Percentiles rank a stretch among this genome's conserved stretches.
phyloP scores from a whole-genome alignment of 2,113 vertebrate genomes.

The Pelobates fuscus region DNA sequence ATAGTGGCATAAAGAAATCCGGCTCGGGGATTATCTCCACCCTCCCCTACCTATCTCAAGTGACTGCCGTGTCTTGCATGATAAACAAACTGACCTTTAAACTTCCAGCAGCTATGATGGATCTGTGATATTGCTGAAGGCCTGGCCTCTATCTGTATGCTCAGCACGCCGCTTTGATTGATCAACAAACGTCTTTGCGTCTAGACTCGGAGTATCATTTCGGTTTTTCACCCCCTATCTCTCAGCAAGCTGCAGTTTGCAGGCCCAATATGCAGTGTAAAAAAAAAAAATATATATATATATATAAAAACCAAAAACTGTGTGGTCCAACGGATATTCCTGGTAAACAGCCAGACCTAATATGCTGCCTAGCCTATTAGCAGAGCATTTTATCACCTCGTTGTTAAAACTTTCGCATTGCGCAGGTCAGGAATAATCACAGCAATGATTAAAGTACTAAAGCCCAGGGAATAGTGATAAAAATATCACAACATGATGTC shows the following conservation, averaged over 20 bases:
- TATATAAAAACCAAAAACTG: too few species aligned
- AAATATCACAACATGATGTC: too few species aligned
- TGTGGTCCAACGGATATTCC: too few species aligned
- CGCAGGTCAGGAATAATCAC: too few species aligned
- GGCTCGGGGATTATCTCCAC: not conserved
- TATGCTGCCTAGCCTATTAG: too few species aligned
- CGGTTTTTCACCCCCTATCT: not conserved
- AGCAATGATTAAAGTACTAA: too few species aligned
- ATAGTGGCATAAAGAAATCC: not conserved
- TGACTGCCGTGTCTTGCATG: conserved; percentile 27
- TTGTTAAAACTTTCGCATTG: too few species aligned
- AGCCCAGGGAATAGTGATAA: too few species aligned
- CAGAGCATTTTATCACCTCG: too few species aligned
- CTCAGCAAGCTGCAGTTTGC: not conserved
- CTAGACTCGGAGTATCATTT: conserved; percentile 30
- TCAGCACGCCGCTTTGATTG: conserved; percentile 24
- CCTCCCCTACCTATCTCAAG: not conserved
- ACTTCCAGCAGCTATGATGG: conserved; percentile 33
- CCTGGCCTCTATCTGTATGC: conserved; percentile 30
- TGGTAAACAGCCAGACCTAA: too few species aligned
- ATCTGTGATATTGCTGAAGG: conserved; percentile 32
- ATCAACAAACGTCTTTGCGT: conserved; percentile 42
- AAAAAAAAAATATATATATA: too few species aligned
- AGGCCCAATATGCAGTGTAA: not conserved
- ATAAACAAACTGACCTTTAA: conserved; percentile 40